phyloP scores from a whole-genome alignment of 23 tunicate genomes.

The Styela clava region DNA sequence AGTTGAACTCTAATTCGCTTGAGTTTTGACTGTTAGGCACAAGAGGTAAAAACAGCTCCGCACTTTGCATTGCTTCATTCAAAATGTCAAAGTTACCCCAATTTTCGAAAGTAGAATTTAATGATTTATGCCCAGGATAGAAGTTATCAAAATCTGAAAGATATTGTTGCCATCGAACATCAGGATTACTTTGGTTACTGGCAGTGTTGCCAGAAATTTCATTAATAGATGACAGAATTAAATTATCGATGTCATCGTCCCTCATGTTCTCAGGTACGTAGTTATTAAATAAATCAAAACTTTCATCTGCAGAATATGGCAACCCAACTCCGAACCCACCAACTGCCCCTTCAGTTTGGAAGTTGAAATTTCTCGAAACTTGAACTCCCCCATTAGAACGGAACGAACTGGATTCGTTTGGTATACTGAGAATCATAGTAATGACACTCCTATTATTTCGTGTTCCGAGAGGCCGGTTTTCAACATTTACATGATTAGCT shows the following conservation, averaged over 20 bases:
- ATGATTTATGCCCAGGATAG: background rate
- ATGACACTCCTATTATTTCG: background rate
- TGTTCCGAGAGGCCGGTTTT: too few species aligned
- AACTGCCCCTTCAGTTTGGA: conserved; percentile 13
- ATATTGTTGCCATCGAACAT: conserved; percentile 22
- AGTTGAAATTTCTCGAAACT: conserved; percentile 7
- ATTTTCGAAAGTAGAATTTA: background rate
- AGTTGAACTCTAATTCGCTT: background rate
- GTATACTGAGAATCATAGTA: conserved; percentile 15
- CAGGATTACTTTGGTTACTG: background rate
- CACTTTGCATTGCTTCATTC: background rate
- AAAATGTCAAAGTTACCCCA: conserved; percentile 1
- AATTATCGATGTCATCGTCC: conserved; percentile 19
- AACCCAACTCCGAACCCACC: conserved; percentile 5
- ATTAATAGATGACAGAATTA: conserved; percentile 5
- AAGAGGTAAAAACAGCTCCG: conserved; percentile 8
- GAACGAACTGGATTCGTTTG: conserved; percentile 8
- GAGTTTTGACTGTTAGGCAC: background rate
- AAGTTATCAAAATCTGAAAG: conserved; percentile 10
- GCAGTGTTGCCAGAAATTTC: background rate
- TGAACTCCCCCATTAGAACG: background rate
- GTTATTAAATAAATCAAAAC: conserved; percentile 20
- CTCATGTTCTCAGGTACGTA: conserved; percentile 14
- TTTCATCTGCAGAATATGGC: conserved; percentile 3
- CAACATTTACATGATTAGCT: background rate